Evolutionary conservation across 2,113 vertebrate species (phyloP).

Genomic region (Sakesphorus luctuosus): DNA sequence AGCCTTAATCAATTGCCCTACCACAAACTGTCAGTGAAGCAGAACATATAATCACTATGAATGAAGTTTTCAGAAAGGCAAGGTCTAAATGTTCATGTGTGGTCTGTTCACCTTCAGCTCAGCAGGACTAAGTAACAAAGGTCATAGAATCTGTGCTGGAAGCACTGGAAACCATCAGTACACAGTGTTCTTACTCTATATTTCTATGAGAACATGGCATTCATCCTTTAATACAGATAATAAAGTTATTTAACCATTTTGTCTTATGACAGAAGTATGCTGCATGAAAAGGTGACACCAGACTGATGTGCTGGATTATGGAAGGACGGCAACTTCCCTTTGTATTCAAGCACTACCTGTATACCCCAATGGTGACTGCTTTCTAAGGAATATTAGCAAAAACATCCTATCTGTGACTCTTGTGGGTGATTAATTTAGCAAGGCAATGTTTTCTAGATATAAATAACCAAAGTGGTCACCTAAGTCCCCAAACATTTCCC

Average conservation of each 20-base stretch:
- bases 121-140: background rate
- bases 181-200: background rate
- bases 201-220: background rate
- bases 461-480: background rate
- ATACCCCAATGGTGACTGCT: background rate
- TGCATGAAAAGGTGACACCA: background rate
- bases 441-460: background rate
- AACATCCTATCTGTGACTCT: background rate
- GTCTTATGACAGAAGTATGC: background rate
- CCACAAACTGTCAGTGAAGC: slow-evolving; percentile 21
- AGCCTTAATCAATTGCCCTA: slow-evolving; percentile 36
- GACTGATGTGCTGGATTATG: background rate
- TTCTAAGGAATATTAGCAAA: background rate
- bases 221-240: background rate
- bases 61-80: background rate
- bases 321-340: background rate
- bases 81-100: background rate
- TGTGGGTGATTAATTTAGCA: background rate
- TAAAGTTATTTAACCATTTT: background rate
- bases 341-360: background rate
- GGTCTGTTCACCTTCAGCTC: background rate
- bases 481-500: background rate
- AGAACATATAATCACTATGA: slow-evolving; percentile 14
- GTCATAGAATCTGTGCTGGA: background rate
- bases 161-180: background rate